Evolutionary conservation across 64 coral and sea anemone species (phyloP).

Genomic region (Dendrophyllia cribrosa): DNA sequence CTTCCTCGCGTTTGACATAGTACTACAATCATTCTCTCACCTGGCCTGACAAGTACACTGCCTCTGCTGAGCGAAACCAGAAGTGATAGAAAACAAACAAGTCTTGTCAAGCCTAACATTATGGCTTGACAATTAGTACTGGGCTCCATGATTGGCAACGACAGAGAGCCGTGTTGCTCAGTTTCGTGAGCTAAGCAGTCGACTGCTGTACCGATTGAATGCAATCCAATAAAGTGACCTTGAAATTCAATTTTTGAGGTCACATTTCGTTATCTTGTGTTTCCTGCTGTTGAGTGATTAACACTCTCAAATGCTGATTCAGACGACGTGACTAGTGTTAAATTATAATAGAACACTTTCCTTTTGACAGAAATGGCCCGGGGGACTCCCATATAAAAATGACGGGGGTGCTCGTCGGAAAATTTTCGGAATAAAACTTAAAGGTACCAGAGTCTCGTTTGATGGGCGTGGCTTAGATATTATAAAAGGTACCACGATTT

Average conservation of each 20-base stretch:
- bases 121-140: background rate
- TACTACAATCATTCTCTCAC: background rate
- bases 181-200: background rate
- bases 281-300: background rate
- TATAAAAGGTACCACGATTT: too few species aligned
- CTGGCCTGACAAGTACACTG: constrained; percentile 12
- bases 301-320: background rate
- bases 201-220: background rate
- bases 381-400: too few species aligned
- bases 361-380: too few species aligned
- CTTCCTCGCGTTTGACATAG: too few species aligned
- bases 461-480: too few species aligned
- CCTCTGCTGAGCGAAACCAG: background rate
- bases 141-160: background rate
- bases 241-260: background rate
- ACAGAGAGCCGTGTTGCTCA: background rate
- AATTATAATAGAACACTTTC: too few species aligned
- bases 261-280: background rate
- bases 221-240: background rate
- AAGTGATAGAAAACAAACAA: background rate
- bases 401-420: too few species aligned
- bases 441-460: too few species aligned
- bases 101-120: background rate
- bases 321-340: background rate
- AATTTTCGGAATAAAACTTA: too few species aligned